Conservation (phyloP, 2,113 vertebrate species). For the Drymodes brunneopygia region DNA sequence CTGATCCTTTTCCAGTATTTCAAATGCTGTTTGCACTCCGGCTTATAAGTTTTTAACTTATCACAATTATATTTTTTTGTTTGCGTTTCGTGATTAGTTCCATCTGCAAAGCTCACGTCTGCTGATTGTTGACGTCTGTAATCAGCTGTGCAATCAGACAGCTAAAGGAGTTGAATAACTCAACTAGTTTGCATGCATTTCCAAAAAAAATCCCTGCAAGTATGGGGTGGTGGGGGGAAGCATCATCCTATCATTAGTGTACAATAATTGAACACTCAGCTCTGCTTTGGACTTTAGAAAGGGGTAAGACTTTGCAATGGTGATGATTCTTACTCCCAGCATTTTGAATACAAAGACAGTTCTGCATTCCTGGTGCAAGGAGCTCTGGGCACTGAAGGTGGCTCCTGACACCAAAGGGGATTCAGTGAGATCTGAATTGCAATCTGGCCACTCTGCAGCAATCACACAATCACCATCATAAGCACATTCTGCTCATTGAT, state of each 20-base stretch:
- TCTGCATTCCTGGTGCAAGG: not conserved
- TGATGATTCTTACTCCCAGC: not conserved
- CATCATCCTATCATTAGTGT: not conserved
- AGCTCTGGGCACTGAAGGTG: not conserved
- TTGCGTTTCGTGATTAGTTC: not conserved
- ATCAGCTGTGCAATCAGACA: conserved; percentile 22
- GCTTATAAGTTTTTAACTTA: not conserved
- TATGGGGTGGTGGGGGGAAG: not conserved
- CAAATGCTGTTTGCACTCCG: not conserved
- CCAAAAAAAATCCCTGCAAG: not conserved
- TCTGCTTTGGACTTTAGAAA: not conserved
- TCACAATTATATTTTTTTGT: not conserved
- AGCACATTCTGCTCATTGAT: not conserved
- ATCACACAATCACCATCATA: not conserved
- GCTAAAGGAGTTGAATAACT: not conserved
- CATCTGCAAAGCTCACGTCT: not conserved
- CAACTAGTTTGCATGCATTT: not conserved
- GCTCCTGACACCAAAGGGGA: not conserved
- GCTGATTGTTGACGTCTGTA: not conserved
- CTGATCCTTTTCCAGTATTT: not conserved
- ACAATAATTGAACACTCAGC: not conserved
- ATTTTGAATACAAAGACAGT: not conserved
- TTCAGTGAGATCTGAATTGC: not conserved
- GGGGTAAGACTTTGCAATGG: not conserved
- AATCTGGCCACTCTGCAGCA: not conserved